Evolutionary conservation across 2,888 invertebrate genomes (phyloP).

Genomic region (Drosophila falleni): DNA sequence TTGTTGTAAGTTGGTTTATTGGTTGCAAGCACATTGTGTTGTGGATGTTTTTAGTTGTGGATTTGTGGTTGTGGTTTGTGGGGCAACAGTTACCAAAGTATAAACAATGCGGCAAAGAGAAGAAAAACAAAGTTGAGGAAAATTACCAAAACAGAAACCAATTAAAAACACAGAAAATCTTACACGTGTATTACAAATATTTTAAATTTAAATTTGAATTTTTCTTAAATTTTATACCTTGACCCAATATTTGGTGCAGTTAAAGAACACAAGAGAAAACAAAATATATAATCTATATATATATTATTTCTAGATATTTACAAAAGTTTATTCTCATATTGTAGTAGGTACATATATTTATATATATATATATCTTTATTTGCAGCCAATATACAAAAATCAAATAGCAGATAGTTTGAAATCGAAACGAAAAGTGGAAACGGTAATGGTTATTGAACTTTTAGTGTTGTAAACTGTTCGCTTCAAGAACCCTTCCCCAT

Average conservation of each 20-base stretch:
- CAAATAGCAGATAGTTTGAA: conserved; percentile 29
- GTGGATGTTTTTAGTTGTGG: conserved; percentile 9
- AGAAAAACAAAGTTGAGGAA: conserved; percentile 67
- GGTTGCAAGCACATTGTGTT: conserved; percentile 43
- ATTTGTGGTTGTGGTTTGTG: conserved; percentile 37
- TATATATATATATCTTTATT: not conserved
- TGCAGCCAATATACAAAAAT: conserved; percentile 41
- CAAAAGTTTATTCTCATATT: conserved; percentile 20
- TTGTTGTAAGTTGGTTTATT: conserved; percentile 19
- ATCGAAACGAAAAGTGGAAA: conserved; percentile 32
- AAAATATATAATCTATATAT: conserved; percentile 24
- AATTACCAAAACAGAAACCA: conserved; percentile 60
- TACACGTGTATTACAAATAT: conserved; percentile 41
- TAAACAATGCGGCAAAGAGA: conserved; percentile 74
- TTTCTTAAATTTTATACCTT: conserved; percentile 27
- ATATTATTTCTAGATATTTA: conserved; percentile 25
- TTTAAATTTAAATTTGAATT: conserved; percentile 22
- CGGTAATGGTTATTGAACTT: conserved; percentile 41
- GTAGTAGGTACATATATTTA: too few species aligned
- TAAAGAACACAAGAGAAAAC: conserved; percentile 47
- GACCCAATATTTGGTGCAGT: conserved; percentile 41
- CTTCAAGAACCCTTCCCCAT: not conserved
- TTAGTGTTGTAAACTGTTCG: conserved; percentile 37
- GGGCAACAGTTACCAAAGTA: conserved; percentile 72
- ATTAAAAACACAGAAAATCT: conserved; percentile 46